Evolutionary conservation across 2,888 invertebrate species (phyloP).

Genomic region (Plutella xylostella): DNA sequence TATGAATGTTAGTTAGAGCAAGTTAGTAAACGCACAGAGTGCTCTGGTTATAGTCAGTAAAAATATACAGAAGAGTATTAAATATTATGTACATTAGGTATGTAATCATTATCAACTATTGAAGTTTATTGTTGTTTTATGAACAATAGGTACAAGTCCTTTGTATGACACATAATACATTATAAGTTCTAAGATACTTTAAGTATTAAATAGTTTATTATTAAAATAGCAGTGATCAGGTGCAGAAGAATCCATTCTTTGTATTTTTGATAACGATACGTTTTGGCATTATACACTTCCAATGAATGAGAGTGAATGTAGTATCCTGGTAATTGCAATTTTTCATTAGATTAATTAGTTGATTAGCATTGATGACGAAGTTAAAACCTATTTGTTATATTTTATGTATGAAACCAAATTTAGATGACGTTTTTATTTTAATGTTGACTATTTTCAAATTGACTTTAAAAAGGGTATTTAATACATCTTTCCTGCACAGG

Average conservation of each 20-base stretch:
- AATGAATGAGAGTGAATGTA: too few relatives aligned
- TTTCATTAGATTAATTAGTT: too few relatives aligned
- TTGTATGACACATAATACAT: conserved; percentile 9
- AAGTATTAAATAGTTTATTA: too few relatives aligned
- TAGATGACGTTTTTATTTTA: not conserved
- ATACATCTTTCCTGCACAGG: not conserved
- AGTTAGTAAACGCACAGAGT: conserved; percentile 45
- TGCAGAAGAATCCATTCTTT: too few relatives aligned
- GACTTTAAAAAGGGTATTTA: not conserved
- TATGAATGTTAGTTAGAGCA: too few relatives aligned
- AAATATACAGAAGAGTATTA: conserved; percentile 29
- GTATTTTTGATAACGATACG: too few relatives aligned
- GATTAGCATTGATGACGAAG: too few relatives aligned
- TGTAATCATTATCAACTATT: conserved; percentile 22
- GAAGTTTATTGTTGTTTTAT: conserved; percentile 27
- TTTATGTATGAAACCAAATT: not conserved
- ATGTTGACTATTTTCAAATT: not conserved
- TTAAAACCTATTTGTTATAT: not conserved
- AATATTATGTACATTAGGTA: conserved; percentile 27
- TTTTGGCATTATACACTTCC: too few relatives aligned
- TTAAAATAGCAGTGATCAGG: too few relatives aligned
- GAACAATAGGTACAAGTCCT: conserved; percentile 56
- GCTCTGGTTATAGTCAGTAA: conserved; percentile 41
- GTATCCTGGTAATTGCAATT: too few relatives aligned
- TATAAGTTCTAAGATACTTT: not conserved